phyloP scores from a whole-genome alignment of 2,888 invertebrate genomes.

The Lutraria lutraria region DNA sequence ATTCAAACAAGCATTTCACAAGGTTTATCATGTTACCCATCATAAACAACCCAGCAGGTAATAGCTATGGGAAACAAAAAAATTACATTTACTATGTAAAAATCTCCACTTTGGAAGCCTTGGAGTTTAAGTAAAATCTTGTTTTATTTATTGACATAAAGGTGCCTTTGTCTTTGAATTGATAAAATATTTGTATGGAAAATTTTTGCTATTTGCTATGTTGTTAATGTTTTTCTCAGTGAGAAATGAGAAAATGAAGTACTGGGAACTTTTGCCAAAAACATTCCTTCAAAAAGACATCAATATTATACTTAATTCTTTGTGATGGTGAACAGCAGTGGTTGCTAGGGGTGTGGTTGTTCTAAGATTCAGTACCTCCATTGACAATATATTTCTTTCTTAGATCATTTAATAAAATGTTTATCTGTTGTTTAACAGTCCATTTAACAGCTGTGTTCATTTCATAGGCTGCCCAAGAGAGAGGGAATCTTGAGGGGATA shows the following conservation, averaged over 20 bases:
- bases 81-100: background rate
- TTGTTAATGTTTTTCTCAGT: background rate
- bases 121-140: background rate
- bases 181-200: background rate
- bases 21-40: background rate
- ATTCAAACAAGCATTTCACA: background rate
- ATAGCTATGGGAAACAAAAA: background rate
- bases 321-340: too few species aligned
- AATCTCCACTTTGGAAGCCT: background rate
- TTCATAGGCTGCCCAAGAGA: too few species aligned
- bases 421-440: too few species aligned
- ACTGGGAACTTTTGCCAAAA: background rate
- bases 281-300: background rate
- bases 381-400: too few species aligned
- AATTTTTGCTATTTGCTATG: slow-evolving; percentile 1
- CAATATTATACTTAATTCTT: too few species aligned
- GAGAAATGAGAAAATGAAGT: background rate
- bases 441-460: too few species aligned
- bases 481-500: too few species aligned
- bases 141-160: background rate
- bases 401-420: too few species aligned
- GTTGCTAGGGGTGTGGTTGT: too few species aligned
- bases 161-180: background rate
- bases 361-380: too few species aligned
- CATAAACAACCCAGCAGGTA: background rate